Evolutionary conservation across 2,113 vertebrate genomes (phyloP).

Genomic region (Micromys minutus): DNA sequence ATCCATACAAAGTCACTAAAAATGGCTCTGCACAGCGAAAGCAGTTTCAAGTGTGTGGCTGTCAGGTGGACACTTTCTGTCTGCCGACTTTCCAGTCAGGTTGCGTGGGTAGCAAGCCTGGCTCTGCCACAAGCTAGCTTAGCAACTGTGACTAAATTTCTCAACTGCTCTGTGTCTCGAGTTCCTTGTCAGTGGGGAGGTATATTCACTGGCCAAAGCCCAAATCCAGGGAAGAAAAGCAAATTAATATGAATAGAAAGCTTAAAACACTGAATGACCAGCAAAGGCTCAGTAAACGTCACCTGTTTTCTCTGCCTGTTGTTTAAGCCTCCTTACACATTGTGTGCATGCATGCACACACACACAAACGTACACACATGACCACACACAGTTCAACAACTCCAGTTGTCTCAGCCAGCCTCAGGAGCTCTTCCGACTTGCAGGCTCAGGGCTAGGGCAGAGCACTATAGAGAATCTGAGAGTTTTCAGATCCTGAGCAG

Average conservation of each 20-base stretch:
- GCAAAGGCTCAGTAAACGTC: neutral
- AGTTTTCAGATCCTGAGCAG: neutral
- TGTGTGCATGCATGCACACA: neutral
- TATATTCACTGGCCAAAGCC: neutral
- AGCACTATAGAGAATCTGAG: neutral
- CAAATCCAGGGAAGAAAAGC: neutral
- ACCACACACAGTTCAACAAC: neutral
- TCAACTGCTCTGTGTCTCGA: neutral
- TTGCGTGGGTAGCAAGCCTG: neutral
- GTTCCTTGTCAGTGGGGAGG: neutral
- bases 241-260: neutral
- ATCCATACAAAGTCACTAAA: constrained; percentile 66
- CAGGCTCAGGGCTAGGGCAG: neutral
- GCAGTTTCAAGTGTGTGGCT: constrained; percentile 17
- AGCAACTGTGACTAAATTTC: neutral
- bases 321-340: neutral
- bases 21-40: constrained; percentile 55
- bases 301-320: neutral
- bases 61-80: neutral
- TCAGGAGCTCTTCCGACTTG: neutral
- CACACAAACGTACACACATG: too few relatives aligned
- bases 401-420: neutral
- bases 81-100: neutral
- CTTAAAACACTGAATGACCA: neutral
- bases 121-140: neutral